Conservation (phyloP, 2,888 invertebrate genomes). For the Pharmacophagus antenor region DNA sequence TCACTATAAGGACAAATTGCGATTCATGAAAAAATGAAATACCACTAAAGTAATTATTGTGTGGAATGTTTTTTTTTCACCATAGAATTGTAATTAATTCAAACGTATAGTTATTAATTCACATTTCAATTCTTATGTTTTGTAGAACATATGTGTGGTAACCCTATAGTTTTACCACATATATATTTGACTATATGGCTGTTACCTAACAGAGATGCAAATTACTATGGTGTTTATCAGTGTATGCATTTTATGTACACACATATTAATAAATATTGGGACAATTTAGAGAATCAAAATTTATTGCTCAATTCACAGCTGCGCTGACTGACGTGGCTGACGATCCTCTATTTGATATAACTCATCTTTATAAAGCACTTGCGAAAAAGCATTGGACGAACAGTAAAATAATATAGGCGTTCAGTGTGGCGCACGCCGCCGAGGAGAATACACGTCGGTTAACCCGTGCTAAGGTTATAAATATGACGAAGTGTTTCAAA, state of each 20-base stretch:
- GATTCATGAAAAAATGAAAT: no score
- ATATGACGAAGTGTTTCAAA: neutral
- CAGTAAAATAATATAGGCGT: neutral
- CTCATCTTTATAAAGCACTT: constrained; percentile 3
- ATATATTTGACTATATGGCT: no score
- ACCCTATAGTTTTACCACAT: no score
- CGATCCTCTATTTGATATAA: constrained; percentile 8
- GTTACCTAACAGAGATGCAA: no score
- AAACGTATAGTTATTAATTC: no score
- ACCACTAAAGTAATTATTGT: no score
- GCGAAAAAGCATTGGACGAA: constrained; percentile 5
- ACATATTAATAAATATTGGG: neutral
- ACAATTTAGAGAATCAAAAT: neutral
- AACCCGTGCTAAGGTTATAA: neutral
- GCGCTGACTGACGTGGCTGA: neutral
- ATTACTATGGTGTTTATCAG: no score
- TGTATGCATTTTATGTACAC: neutral
- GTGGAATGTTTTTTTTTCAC: no score
- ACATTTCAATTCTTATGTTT: no score
- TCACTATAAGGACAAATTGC: no score
- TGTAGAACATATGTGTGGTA: no score
- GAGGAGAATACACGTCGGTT: neutral
- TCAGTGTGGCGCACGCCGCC: neutral
- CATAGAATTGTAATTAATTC: no score
- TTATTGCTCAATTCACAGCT: constrained; percentile 6